Evolutionary conservation across 2,888 invertebrate species (phyloP), one percentile per base, ranked within the genome.

Genomic region (Candidula unifasciata): DNA sequence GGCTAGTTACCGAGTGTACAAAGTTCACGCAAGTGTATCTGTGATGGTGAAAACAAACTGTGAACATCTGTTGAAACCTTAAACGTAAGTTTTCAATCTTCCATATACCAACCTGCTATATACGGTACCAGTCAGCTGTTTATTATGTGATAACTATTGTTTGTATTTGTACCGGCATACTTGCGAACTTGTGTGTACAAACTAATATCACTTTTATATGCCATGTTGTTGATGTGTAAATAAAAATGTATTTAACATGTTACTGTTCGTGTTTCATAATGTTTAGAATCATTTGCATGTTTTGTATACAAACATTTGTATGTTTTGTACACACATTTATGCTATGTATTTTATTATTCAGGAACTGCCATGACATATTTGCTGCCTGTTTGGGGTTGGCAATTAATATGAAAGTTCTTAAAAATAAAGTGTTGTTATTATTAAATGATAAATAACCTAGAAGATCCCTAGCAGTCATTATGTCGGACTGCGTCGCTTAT

Each of bases 91-190:
- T 74, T 54, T 74, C 30, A 54, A 74, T 54, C 74, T 74, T 74
- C 74, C 74, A 74, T 21, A 54, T 18, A 54, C 54, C 27, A 74
- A 30, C 54, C 74, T 74, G 74, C 74, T 74, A 74, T 74, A 74
- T 30, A 74, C 30, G 54, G 30, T 74, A 74, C 18, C 54, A 5
- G 27, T 54, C 27, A 30, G 74, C 74, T 74, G 74, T 74, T 54
- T 54, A 74, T 54, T 30, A 54, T 74, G 74, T 74, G 74, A 74
- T 74, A 74, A 54, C 30, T 44, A 44, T 44, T 44, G 13, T 1
- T n/a, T 44, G 44, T 44, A 44, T n/a, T 44, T n/a, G n/a, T 73
- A 27, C 21, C 3, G n/a, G 37, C 44, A 73, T 73, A 44, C 27
- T 8, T 37, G 3, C 1, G 24, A 8, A 73, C 6, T 44, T 73